Conservation (phyloP, 2,113 vertebrate species). For the Acrocephalus arundinaceus region DNA sequence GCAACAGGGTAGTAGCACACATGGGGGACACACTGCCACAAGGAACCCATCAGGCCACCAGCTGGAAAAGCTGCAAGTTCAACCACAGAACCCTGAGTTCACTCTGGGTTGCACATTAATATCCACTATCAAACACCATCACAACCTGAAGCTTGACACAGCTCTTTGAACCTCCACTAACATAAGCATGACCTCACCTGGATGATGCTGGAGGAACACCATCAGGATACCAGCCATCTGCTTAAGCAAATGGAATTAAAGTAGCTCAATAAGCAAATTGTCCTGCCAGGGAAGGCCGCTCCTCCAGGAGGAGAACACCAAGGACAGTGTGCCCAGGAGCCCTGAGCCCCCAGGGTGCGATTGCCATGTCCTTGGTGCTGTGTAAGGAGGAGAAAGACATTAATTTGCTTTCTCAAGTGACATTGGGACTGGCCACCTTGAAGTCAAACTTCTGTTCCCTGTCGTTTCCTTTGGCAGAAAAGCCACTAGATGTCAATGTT, state of each 20-base stretch:
- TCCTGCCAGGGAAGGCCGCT: not conserved
- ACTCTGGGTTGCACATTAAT: not conserved
- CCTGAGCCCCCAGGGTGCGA: accelerated
- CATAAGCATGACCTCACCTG: not conserved
- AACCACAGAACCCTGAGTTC: not conserved
- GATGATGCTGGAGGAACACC: not conserved
- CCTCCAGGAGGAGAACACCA: not conserved
- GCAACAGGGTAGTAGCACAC: not conserved
- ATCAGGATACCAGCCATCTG: not conserved
- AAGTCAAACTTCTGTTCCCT: not conserved
- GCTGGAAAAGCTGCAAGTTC: not conserved
- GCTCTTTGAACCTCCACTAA: not conserved
- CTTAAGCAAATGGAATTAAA: not conserved
- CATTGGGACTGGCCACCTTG: not conserved
- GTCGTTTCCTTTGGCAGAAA: not conserved
- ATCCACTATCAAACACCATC: not conserved
- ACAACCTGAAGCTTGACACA: not conserved
- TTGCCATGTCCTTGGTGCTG: not conserved
- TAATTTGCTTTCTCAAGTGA: not conserved
- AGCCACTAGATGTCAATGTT: conserved; percentile 73
- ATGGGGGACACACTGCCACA: accelerated
- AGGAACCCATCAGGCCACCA: not conserved
- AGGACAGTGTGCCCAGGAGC: not conserved
- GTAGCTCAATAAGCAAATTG: not conserved
- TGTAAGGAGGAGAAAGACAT: not conserved